Evolutionary conservation across 2,113 vertebrate genomes (phyloP).

Genomic region (Campylomormyrus numenius): DNA sequence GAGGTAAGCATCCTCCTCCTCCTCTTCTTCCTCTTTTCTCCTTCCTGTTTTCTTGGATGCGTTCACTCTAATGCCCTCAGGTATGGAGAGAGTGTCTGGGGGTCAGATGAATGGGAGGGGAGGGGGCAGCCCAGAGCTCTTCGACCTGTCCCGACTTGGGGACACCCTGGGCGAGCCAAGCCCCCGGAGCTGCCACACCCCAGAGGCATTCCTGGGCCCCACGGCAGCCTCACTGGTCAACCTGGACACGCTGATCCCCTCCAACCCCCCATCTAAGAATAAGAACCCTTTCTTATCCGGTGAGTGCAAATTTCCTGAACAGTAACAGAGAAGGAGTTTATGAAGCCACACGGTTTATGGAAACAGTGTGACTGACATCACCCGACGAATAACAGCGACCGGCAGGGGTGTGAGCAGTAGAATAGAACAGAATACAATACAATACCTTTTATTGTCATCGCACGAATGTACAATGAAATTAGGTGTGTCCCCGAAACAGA

Average conservation of each 20-base stretch:
- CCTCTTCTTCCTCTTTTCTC: not conserved
- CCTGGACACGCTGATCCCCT: conserved; percentile 75
- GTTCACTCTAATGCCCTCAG: conserved; percentile 31
- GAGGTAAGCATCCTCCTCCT: conserved; percentile 55
- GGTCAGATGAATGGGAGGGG: conserved; percentile 64
- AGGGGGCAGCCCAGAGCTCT: conserved; percentile 63
- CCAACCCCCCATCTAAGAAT: conserved; percentile 60
- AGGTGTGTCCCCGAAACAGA: no score
- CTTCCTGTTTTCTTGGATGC: conserved; percentile 21
- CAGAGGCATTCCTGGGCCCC: conserved; percentile 83
- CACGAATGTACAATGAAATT: no score
- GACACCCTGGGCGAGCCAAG: conserved; percentile 56
- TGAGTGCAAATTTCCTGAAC: conserved; percentile 33
- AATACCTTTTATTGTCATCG: no score
- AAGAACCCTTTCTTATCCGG: conserved; percentile 88
- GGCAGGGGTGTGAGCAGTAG: not conserved
- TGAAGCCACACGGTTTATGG: not conserved
- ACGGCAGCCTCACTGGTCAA: conserved; percentile 87
- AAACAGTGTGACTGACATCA: not conserved
- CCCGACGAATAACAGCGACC: not conserved
- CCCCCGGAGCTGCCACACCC: conserved; percentile 68
- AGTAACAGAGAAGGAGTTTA: not conserved
- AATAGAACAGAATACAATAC: no score
- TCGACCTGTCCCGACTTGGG: conserved; percentile 63
- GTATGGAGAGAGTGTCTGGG: conserved; percentile 57